These are phyloP conservation scores for Ctenoplectra terminalis DNA, from an alignment of 1,140 invertebrate genomes.

Conservation along the genomic window DNA sequence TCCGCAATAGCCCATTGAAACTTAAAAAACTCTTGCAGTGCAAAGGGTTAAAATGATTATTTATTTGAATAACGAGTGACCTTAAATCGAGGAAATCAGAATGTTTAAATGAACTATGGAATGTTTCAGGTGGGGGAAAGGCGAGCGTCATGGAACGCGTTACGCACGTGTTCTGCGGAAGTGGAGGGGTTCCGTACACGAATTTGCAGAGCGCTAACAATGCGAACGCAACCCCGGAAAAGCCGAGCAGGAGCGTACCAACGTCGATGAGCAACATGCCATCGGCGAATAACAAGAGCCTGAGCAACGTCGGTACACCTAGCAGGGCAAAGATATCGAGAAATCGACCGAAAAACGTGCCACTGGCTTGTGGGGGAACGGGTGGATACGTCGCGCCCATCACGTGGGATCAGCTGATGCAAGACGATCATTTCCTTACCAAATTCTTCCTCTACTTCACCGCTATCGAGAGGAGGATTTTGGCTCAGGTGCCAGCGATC, in stretches of 20 bases:
- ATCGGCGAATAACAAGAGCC: slow-evolving; percentile 73
- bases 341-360: slow-evolving; percentile 72
- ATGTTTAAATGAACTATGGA: neutral
- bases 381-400: slow-evolving; percentile 80
- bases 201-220: slow-evolving; percentile 79
- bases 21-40: too few relatives aligned
- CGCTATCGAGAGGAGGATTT: slow-evolving; percentile 88
- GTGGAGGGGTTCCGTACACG: slow-evolving; percentile 81
- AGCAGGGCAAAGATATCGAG: slow-evolving; percentile 71
- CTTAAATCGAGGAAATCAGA: neutral
- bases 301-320: slow-evolving; percentile 69
- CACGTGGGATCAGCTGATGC: slow-evolving; percentile 89
- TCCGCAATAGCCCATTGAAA: too few relatives aligned
- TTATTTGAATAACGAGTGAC: too few relatives aligned
- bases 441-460: slow-evolving; percentile 94
- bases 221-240: slow-evolving; percentile 81
- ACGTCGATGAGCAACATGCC: slow-evolving; percentile 66
- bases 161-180: slow-evolving; percentile 91
- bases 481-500: slow-evolving; percentile 87
- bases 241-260: slow-evolving; percentile 81
- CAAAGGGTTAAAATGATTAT: too few relatives aligned
- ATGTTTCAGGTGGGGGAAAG: slow-evolving; percentile 80
- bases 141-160: slow-evolving; percentile 92
- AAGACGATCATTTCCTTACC: slow-evolving; percentile 92
- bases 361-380: slow-evolving; percentile 78